Conservation (phyloP, 2,888 invertebrate genomes). For the Stictocephala bisonia region DNA sequence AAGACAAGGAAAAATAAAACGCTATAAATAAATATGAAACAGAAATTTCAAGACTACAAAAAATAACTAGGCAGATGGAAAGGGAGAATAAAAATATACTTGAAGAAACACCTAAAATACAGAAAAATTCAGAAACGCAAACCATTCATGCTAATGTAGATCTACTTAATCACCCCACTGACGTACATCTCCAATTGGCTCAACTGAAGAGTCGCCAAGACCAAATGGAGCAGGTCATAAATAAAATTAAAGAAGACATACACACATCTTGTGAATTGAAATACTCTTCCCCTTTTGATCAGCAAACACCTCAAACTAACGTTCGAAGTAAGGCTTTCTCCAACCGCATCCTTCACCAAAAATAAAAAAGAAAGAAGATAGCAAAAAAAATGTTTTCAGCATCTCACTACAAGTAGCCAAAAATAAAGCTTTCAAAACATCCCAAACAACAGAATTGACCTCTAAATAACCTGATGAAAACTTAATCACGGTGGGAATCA, state of each 20-base stretch:
- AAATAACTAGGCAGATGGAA: neutral
- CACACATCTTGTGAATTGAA: slow-evolving; percentile 2
- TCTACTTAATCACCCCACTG: neutral
- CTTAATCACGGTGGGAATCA: too few species aligned
- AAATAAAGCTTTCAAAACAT: too few species aligned
- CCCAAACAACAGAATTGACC: too few species aligned
- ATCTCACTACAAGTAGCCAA: too few species aligned
- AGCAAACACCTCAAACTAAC: too few species aligned
- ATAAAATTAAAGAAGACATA: neutral
- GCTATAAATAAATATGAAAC: neutral
- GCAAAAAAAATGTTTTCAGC: too few species aligned
- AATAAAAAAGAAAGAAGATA: too few species aligned
- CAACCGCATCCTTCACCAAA: too few species aligned
- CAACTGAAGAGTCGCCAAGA: slow-evolving; percentile 13
- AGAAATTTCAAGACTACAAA: neutral
- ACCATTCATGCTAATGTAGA: slow-evolving; percentile 1
- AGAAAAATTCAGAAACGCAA: neutral
- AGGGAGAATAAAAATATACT: neutral
- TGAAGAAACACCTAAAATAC: neutral
- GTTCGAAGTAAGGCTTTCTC: too few species aligned
- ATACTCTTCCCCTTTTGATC: too few species aligned
- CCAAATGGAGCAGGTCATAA: neutral
- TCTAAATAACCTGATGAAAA: too few species aligned
- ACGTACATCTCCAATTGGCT: neutral
- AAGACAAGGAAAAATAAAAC: neutral